phyloP scores from a whole-genome alignment of 2,113 vertebrate species.

The Gavialis gangeticus region DNA sequence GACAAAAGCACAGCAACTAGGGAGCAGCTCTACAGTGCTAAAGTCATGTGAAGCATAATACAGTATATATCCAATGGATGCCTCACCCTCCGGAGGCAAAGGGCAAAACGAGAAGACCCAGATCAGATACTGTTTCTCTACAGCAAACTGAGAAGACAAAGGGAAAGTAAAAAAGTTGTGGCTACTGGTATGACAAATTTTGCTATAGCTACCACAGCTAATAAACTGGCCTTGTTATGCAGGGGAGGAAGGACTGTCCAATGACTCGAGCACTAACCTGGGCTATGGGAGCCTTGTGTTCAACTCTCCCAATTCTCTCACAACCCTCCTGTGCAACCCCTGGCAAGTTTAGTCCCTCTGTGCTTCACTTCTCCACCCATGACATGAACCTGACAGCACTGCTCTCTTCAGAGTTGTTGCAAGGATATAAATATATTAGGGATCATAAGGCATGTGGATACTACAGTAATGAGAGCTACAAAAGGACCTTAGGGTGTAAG shows the following conservation, averaged over 20 bases:
- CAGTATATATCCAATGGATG: conserved; percentile 14
- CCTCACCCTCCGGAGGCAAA: background rate
- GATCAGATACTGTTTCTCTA: background rate
- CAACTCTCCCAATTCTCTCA: no score
- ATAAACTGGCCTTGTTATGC: background rate
- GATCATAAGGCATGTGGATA: no score
- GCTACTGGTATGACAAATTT: background rate
- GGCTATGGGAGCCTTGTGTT: no score
- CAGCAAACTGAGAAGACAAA: background rate
- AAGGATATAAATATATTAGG: background rate
- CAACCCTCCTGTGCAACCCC: no score
- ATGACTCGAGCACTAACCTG: no score
- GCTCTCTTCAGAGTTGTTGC: background rate
- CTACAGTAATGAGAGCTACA: no score
- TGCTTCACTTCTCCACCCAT: no score
- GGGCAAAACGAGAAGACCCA: background rate
- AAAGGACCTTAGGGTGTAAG: no score
- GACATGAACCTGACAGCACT: background rate
- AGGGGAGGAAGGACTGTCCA: background rate
- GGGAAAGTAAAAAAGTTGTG: background rate
- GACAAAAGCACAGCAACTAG: background rate
- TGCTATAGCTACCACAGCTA: background rate
- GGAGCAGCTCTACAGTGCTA: background rate
- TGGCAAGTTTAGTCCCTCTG: no score
- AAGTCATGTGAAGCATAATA: conserved; percentile 6